These are phyloP conservation scores for Heliconius ismenius DNA, from an alignment of 2,888 invertebrate species.

Conservation along the genomic window DNA sequence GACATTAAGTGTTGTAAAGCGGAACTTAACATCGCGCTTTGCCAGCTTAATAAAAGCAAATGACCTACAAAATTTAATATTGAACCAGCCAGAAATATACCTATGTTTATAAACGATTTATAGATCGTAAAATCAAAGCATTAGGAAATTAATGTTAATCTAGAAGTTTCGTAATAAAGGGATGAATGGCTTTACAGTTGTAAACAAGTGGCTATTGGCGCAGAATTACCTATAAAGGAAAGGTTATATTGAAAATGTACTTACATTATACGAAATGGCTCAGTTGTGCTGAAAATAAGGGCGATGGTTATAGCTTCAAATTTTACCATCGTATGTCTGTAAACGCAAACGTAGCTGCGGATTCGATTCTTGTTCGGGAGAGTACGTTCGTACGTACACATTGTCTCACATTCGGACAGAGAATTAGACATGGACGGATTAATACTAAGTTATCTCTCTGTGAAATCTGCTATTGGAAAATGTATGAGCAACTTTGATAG, in stretches of 20 bases:
- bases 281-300: background rate
- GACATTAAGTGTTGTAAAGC: too few relatives aligned
- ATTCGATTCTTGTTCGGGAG: too few relatives aligned
- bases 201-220: background rate
- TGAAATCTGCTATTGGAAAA: too few relatives aligned
- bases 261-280: background rate
- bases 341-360: too few relatives aligned
- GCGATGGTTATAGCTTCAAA: background rate
- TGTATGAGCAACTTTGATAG: too few relatives aligned
- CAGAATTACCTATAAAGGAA: background rate
- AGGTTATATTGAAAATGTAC: background rate
- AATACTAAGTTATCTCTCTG: too few relatives aligned
- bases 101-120: constrained; percentile 1
- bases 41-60: too few relatives aligned
- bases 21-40: too few relatives aligned
- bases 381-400: too few relatives aligned
- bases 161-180: constrained; percentile 3
- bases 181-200: background rate
- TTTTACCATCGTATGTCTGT: background rate
- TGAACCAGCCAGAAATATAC: background rate
- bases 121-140: background rate
- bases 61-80: too few relatives aligned
- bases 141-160: background rate
- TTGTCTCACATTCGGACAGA: too few relatives aligned
- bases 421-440: too few relatives aligned